Percentiles rank a stretch among this genome's conserved stretches.
Evolutionary conservation across 1,140 invertebrate species (phyloP).

Genomic region (Daktulosphaira vitifoliae): DNA sequence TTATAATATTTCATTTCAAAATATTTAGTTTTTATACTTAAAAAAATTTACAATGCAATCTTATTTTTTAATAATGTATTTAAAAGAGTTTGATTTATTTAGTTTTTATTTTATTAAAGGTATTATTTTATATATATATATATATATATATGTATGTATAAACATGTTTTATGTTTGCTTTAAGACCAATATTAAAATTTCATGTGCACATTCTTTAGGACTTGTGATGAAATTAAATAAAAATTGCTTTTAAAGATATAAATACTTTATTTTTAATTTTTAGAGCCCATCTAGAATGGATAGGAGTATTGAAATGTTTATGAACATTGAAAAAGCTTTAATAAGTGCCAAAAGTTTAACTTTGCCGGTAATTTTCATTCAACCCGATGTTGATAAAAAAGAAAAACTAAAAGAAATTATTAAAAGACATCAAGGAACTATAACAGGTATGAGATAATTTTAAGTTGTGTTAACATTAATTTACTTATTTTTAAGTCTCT

Average conservation of each 20-base stretch:
- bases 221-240: no score
- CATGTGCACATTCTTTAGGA: no score
- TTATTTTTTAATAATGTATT: no score
- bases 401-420: conserved; percentile 74
- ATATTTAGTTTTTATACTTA: neutral
- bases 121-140: no score
- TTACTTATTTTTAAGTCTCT: neutral
- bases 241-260: no score
- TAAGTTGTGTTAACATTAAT: neutral
- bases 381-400: conserved; percentile 77
- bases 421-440: conserved; percentile 71
- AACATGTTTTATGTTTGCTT: no score
- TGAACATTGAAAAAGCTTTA: conserved; percentile 80
- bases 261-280: conserved; percentile 1
- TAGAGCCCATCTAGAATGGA: conserved; percentile 83
- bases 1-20: neutral
- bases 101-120: no score
- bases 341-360: conserved; percentile 69
- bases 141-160: no score
- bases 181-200: no score
- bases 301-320: conserved; percentile 87
- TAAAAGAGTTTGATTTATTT: no score
- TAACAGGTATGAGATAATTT: conserved; percentile 45
- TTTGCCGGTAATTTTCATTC: conserved; percentile 70
- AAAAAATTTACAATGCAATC: neutral